phyloP scores from a whole-genome alignment of 2,797 vertebrate species.

The Epinephelus awoara region DNA sequence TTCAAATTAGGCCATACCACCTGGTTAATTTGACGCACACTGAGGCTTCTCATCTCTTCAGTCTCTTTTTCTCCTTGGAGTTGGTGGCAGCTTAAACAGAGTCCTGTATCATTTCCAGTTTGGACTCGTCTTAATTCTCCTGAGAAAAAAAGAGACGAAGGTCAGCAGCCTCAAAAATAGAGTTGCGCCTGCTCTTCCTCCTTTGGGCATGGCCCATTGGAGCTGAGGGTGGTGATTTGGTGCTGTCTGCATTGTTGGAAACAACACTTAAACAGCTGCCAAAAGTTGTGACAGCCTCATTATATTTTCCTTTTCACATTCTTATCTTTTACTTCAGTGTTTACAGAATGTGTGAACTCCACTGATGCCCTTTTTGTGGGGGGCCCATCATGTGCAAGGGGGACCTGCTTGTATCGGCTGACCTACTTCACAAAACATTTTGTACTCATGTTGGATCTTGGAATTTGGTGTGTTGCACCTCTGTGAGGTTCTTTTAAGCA shows the following conservation, averaged over 20 bases:
- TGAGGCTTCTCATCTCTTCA: background rate
- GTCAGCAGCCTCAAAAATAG: conserved; percentile 36
- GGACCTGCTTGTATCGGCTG: conserved; percentile 25
- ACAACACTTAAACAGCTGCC: conserved; percentile 11
- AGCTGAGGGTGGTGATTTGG: conserved; percentile 8
- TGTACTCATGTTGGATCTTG: conserved; percentile 4
- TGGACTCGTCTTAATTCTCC: conserved; percentile 23
- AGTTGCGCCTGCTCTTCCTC: conserved; percentile 3
- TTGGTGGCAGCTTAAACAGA: background rate
- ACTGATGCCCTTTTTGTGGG: conserved; percentile 10
- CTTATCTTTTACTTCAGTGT: conserved; percentile 6
- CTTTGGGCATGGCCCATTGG: background rate
- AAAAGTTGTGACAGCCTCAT: conserved; percentile 19
- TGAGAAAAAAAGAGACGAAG: conserved; percentile 7
- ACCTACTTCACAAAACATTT: conserved; percentile 51
- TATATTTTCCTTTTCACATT: background rate
- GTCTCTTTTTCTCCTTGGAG: conserved; percentile 6
- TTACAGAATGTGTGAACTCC: background rate
- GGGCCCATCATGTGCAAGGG: background rate
- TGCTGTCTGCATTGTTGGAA: conserved; percentile 8
- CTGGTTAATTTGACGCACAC: background rate
- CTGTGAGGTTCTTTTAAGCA: conserved; percentile 25
- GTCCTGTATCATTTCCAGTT: conserved; percentile 25
- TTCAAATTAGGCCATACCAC: background rate
- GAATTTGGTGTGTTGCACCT: conserved; percentile 36